Evolutionary conservation across 2,113 vertebrate species (phyloP).

Genomic region (Dipodomys merriami): DNA sequence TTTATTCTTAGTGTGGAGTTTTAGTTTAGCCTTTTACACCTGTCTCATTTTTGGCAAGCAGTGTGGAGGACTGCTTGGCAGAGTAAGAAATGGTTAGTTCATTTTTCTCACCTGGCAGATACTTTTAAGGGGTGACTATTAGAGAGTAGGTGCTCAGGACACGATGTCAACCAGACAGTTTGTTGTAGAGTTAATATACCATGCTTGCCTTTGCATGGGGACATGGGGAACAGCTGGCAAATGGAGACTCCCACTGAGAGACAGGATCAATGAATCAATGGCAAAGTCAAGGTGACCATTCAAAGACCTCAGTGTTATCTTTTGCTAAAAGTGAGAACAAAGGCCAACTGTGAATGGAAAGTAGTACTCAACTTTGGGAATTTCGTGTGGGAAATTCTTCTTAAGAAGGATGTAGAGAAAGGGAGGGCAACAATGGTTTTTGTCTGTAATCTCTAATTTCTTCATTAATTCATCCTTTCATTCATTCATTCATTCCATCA

Average conservation of each 20-base stretch:
- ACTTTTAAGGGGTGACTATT: not conserved
- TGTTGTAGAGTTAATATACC: not conserved
- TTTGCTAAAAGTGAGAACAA: slow-evolving; percentile 33
- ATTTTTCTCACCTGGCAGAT: slow-evolving; percentile 9
- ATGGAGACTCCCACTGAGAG: not conserved
- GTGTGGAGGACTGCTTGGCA: not conserved
- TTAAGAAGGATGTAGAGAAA: not conserved
- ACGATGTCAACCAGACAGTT: not conserved
- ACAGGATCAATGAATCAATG: not conserved
- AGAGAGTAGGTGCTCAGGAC: not conserved
- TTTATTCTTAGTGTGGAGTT: not conserved
- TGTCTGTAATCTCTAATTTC: not conserved
- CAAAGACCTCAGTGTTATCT: not conserved
- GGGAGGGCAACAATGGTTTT: not conserved
- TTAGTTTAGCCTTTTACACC: not conserved
- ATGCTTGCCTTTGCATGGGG: too few relatives aligned
- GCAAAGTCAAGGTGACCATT: not conserved
- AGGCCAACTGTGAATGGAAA: not conserved
- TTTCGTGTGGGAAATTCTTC: not conserved
- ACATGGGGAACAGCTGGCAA: not conserved
- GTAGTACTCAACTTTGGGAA: not conserved
- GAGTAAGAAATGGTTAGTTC: not conserved
- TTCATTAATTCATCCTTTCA: not conserved
- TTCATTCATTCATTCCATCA: not conserved
- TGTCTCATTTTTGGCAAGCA: not conserved